A percentile compares a stretch with the other conserved stretches of the same genome.
These are phyloP conservation scores for Harlomillsia oculata DNA, from an alignment of 1,140 invertebrate species.

Conservation along the genomic window DNA sequence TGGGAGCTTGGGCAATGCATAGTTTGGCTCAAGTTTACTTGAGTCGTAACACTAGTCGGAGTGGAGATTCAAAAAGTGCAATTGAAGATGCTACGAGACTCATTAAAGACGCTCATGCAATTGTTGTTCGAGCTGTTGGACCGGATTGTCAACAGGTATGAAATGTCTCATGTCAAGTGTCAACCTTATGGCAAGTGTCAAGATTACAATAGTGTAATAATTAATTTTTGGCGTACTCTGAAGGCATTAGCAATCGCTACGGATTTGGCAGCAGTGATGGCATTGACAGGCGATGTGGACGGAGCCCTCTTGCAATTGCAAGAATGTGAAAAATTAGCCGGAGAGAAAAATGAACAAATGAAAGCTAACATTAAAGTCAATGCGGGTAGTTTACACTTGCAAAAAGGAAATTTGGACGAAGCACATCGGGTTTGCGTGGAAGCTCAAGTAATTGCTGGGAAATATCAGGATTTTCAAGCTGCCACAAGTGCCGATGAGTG, in stretches of 20 bases:
- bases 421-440: conserved; percentile 27
- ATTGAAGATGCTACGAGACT: conserved; percentile 4
- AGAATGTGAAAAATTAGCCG: conserved; percentile 21
- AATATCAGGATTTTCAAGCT: conserved; percentile 18
- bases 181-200: too few relatives aligned
- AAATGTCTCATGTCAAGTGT: neutral
- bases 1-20: conserved; percentile 32
- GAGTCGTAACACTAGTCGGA: neutral
- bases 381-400: neutral
- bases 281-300: conserved; percentile 30
- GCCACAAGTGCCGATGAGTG: conserved; percentile 25
- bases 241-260: conserved; percentile 26
- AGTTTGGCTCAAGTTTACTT: conserved; percentile 27
- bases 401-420: conserved; percentile 31
- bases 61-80: conserved; percentile 4
- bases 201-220: neutral
- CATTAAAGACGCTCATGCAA: conserved; percentile 19
- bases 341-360: conserved; percentile 26
- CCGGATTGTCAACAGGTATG: conserved; percentile 29
- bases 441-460: conserved; percentile 19
- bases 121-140: conserved; percentile 24
- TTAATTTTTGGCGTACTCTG: neutral
- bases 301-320: conserved; percentile 18
- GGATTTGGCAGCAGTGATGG: conserved; percentile 30
- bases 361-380: conserved; percentile 18